Conservation (phyloP, 2,797 vertebrate species). For the Hylomyscus alleni region DNA sequence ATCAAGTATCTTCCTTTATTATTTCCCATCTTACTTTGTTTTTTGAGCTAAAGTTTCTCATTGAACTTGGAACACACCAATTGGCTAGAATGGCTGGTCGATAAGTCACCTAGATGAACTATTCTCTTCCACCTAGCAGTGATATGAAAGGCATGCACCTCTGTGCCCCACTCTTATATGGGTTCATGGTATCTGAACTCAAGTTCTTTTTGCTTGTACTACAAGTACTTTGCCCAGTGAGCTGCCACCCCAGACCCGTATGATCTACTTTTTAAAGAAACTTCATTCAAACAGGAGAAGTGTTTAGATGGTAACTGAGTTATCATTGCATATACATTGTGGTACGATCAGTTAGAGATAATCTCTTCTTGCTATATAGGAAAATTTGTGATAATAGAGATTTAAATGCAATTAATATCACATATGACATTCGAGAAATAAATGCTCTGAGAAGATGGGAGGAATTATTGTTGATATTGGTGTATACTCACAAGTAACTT, state of each 20-base stretch:
- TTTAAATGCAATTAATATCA: conserved; percentile 63
- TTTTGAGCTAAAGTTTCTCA: not conserved
- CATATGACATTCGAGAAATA: conserved; percentile 35
- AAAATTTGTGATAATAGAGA: conserved; percentile 43
- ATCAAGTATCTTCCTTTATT: not conserved
- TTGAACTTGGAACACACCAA: rapidly evolving
- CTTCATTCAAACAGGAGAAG: not conserved
- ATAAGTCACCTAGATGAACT: not conserved
- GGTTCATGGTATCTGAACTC: not conserved
- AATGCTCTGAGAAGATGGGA: conserved; percentile 35
- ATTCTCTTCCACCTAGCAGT: not conserved
- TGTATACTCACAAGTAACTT: not conserved
- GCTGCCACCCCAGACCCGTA: not conserved
- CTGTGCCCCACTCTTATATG: not conserved
- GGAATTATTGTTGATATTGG: not conserved
- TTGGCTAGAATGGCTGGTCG: not conserved
- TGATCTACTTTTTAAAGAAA: not conserved
- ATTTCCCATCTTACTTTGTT: not conserved
- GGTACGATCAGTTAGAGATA: conserved; percentile 7
- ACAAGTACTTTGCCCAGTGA: not conserved
- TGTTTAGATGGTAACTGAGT: not conserved
- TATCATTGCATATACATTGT: conserved; percentile 1
- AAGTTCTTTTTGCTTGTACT: not conserved
- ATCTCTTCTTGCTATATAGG: not conserved
- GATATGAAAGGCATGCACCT: not conserved